Base-by-base conservation (phyloP, 30 jellyfish, hydroid and myxozoan genomes). In the Hydractinia symbiolongicarpus region DNA sequence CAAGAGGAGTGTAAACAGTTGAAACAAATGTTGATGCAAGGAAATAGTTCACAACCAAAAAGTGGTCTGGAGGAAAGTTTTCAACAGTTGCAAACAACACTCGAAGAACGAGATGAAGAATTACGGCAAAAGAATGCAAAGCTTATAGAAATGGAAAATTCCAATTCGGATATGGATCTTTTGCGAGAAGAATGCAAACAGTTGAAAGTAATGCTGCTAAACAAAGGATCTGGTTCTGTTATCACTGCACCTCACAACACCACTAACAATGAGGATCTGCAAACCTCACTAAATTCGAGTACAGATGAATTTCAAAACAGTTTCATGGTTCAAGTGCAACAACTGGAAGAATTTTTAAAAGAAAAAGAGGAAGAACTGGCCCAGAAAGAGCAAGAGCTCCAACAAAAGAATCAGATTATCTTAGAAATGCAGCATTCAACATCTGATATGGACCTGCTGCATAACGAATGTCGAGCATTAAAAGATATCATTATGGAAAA, bases 161-260 rank as follows among this genome's bases (percentile, higher is more conserved):
- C 82, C n/a, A 20, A 50, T 67, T 79, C 87, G n/a, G 73, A 79
- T 69, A 79, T 79, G 87, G 87, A 66, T 40, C 67, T 61, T 49
- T n/a, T 79, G 16, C 87, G 73, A 9, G 87, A 79, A 79, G 87
- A 79, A 21, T 79, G 87, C 16, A 62, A 79, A 79, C 87, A 79
- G 56, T 67, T 79, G 21, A 79, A 79, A 61, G 50, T 53, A 57
- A 79, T 79, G 87, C 64, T 79, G 21, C 16, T 66, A 5, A 53
- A 75, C 53, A 75, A 75, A 50, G 49, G 20, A 15, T 55, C 9
- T 40, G 81, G 5, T 14, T 9, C 21, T 16, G 21, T 8, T 9
- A 16, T 11, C 19, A 5, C 85, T 44, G n/a, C 66, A 3, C 10
- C 19, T 14, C 53, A 56, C 44, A n/a, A 6, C 21, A 50, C 61